Evolutionary conservation across 2,888 invertebrate genomes (phyloP), one percentile per base, ranked within the genome.

Genomic region (Synergus gifuensis): DNA sequence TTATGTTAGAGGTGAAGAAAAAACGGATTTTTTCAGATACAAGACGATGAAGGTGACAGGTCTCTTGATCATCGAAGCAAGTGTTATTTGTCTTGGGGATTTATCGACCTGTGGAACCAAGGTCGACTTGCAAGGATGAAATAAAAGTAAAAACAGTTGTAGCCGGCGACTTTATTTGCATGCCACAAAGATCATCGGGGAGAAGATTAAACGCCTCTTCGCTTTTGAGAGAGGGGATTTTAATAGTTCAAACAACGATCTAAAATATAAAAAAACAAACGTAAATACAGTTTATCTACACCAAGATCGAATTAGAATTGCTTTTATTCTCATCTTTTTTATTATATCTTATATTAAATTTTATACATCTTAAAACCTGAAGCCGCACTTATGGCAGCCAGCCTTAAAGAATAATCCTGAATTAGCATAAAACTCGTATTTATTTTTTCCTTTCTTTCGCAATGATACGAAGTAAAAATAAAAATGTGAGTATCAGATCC

Each of bases 81-180:
- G 67, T 46, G 67, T 67, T 67, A 67, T 67, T 67, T 67, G 67
- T 67, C 67, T 67, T 67, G 46, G 16, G 67, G 46, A 67, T 67
- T 67, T 67, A 67, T 67, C 67, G 67, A 44, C 46, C 44, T 18
- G 67, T 18, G 22, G 67, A 67, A 46, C 67, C 67, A 67, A 67
- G 67, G 67, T 67, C 67, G 67, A 67, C 67, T 67, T 67, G 67
- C 67, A 46, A 44, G 67, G 44, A 46, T 67, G 67, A 44, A 67
- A 67, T 67, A 67, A 67, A 67, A 67, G 67, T 44, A 67, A 67
- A 66, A 66, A n/a, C n/a, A 18, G 66, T 46, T 62, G 67, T 44
- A 46, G 46, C 67, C 46, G 67, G 18, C 67, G 67, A 67, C 67
- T 67, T 66, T 67, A 67, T 67, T 67, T 44, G 22, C 67, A 67